Evolutionary conservation across 2,888 invertebrate species (phyloP).

Genomic region (Leptothorax acervorum): DNA sequence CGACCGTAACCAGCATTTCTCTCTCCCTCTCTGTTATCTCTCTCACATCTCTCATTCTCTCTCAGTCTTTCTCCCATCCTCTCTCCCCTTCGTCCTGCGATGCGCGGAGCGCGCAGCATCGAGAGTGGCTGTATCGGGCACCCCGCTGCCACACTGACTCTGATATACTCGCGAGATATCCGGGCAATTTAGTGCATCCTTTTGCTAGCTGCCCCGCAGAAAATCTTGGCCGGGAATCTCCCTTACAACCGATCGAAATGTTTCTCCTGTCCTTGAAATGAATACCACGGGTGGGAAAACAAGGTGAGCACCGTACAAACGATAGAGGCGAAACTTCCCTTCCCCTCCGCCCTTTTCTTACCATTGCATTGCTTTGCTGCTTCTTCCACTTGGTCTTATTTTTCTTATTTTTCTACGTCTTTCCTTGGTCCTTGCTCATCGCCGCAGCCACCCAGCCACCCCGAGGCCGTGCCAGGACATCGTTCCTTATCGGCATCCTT

Average conservation of each 20-base stretch:
- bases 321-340: slow-evolving; percentile 54
- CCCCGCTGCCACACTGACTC: slow-evolving; percentile 85
- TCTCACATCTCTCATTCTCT: slow-evolving; percentile 31
- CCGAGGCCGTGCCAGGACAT: slow-evolving; percentile 22
- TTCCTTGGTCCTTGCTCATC: slow-evolving; percentile 14
- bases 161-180: slow-evolving; percentile 84
- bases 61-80: slow-evolving; percentile 41
- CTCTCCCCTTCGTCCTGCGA: slow-evolving; percentile 37
- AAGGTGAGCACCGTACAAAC: slow-evolving; percentile 76
- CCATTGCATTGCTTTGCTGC: neutral
- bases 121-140: slow-evolving; percentile 78
- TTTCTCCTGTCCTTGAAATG: slow-evolving; percentile 84
- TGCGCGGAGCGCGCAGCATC: slow-evolving; percentile 52
- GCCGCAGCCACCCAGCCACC: slow-evolving; percentile 4
- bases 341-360: slow-evolving; percentile 42
- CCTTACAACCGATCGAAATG: slow-evolving; percentile 84
- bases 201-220: slow-evolving; percentile 79
- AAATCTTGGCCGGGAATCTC: slow-evolving; percentile 84
- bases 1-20: slow-evolving; percentile 54
- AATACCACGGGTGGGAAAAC: slow-evolving; percentile 82
- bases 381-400: slow-evolving; percentile 26
- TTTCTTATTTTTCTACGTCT: neutral
- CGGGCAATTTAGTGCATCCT: slow-evolving; percentile 84
- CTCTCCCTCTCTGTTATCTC: slow-evolving; percentile 26
- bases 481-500: slow-evolving; percentile 8